Percentiles rank a stretch among this genome's conserved stretches.
Evolutionary conservation across 2,113 vertebrate genomes (phyloP).

Genomic region (Varanus komodoensis): DNA sequence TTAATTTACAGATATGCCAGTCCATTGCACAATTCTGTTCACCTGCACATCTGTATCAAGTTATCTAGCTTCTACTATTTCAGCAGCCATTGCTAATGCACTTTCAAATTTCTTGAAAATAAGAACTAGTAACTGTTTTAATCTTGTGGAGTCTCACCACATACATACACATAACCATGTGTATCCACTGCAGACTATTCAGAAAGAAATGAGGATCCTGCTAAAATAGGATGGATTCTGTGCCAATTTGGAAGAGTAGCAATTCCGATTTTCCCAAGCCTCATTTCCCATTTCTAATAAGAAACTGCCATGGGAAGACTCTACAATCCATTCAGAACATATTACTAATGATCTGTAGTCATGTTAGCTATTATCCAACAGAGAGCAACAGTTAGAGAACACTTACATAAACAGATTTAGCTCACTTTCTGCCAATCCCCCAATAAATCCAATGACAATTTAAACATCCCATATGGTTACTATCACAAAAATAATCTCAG

Average conservation of each 20-base stretch:
- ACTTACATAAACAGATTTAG: conserved; percentile 58
- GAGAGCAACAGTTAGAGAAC: conserved; percentile 45
- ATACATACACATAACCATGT: background rate
- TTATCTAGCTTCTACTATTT: background rate
- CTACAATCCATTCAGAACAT: conserved; percentile 22
- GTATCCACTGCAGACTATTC: background rate
- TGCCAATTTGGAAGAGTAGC: conserved; percentile 15
- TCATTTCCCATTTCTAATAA: conserved; percentile 29
- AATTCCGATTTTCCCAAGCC: conserved; percentile 32
- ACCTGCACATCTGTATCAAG: background rate
- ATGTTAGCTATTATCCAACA: conserved; percentile 29
- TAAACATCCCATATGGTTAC: conserved; percentile 69
- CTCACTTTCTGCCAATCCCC: conserved; percentile 56
- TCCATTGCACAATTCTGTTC: background rate
- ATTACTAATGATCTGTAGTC: background rate
- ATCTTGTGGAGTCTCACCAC: too few relatives aligned
- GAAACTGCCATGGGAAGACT: conserved; percentile 17
- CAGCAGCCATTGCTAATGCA: background rate
- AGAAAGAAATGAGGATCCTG: background rate
- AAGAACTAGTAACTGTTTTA: background rate
- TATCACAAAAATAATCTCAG: conserved; percentile 62
- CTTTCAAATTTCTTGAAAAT: background rate
- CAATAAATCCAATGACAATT: conserved; percentile 71
- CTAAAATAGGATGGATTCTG: background rate
- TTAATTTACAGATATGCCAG: background rate